Evolutionary conservation across 2,113 vertebrate species (phyloP), one percentile per base, ranked within the genome.

Genomic region (Paedocypris sp.): DNA sequence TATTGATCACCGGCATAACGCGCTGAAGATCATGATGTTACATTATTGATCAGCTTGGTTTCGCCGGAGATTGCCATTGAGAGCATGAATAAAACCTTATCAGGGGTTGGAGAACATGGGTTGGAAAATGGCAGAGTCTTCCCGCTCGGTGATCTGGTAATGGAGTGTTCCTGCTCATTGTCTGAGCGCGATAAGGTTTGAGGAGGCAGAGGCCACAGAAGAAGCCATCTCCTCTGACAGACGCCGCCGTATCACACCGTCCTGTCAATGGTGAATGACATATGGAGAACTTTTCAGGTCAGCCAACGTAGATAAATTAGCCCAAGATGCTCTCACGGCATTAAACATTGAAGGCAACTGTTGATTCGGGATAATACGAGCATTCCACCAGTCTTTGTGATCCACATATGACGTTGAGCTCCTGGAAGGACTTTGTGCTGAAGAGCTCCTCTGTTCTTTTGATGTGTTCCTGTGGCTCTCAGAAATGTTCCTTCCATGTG

Each of bases 71-170:
- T 4, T 29, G 31, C 54, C 15, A 50, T 62, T 41, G 62, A 42
- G 46, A 35, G 20, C 11, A 46, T 20, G 51, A 62, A 57, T 43
- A 26, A 20, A 28, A 5, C 41, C 58, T 50, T 45, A 49, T 54
- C 33, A 20, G 38, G 25, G 23, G 49, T 42, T 66, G 16, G 38
- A 59, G 22, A 39, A 31, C 67, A 72, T 59, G 53, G 49, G 29
- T 58, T 39, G 8, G 33, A 26, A 50, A 35, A 46, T 5, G 23
- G 51, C 68, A 62, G 58, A 2, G 28, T 70, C 67, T 77, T 58
- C 69, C 70, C 66, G 47, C 63, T 70, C 52, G 57, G 33, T 33
- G 54, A n/a, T 50, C 47, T 31, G 65, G 53, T 52, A 65, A 73
- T 66, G 60, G 60, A 67, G 12, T 46, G 38, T 33, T 29, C 47